These are phyloP conservation scores for Diaphora mendica DNA, from an alignment of 2,888 invertebrate species.

Conservation along the genomic window DNA sequence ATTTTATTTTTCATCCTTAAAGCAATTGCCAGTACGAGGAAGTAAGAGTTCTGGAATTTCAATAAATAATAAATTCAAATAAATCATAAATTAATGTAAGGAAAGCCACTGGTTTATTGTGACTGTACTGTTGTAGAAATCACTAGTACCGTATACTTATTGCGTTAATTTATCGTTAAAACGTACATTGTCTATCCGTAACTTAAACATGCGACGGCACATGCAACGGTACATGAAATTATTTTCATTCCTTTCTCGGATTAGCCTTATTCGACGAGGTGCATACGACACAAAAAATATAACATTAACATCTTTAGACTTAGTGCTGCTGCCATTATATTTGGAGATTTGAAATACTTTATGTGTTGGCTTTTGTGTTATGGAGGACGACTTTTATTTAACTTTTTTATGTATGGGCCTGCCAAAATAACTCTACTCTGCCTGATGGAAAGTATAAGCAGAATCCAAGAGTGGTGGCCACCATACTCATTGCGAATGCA, in stretches of 20 bases:
- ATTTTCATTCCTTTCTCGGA: constrained; percentile 44
- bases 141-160: background rate
- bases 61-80: background rate
- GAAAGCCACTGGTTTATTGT: background rate
- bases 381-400: too few species aligned
- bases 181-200: constrained; percentile 28
- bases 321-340: background rate
- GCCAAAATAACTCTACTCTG: too few species aligned
- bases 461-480: too few species aligned
- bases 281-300: background rate
- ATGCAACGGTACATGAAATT: constrained; percentile 44
- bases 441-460: too few species aligned
- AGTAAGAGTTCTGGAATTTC: background rate
- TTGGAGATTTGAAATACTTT: background rate
- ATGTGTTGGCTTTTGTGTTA: background rate
- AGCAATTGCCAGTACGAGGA: background rate
- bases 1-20: background rate
- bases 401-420: too few species aligned
- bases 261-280: constrained; percentile 16
- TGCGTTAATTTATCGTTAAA: constrained; percentile 35
- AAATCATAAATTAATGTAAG: background rate
- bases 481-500: too few species aligned
- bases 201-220: constrained; percentile 34
- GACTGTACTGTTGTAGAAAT: background rate
- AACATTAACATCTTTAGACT: background rate